phyloP scores from a whole-genome alignment of 2,113 vertebrate species.

The Elanus axillaris region DNA sequence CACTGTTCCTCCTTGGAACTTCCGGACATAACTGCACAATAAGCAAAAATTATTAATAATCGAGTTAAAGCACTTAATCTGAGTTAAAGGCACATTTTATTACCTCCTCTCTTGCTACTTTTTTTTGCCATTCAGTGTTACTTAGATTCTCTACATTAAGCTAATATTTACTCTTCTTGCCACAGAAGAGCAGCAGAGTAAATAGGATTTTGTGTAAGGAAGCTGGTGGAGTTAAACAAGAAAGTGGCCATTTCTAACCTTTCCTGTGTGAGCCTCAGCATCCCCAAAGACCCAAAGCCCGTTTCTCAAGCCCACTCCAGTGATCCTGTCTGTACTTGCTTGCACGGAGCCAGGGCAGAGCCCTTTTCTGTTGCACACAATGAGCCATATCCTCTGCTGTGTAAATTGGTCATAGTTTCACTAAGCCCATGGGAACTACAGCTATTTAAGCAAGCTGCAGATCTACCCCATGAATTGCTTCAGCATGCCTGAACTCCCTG shows the following conservation, averaged over 20 bases:
- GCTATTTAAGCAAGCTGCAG: background rate
- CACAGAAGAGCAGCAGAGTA: constrained; percentile 53
- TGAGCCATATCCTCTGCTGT: background rate
- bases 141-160: constrained; percentile 56
- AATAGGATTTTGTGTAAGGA: constrained; percentile 44
- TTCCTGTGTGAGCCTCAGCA: background rate
- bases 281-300: background rate
- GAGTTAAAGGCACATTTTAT: background rate
- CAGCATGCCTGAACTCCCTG: background rate
- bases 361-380: background rate
- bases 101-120: background rate
- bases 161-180: constrained; percentile 60
- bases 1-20: background rate
- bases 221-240: constrained; percentile 49
- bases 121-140: background rate
- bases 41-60: background rate
- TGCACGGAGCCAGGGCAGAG: background rate
- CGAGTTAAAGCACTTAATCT: background rate
- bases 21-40: background rate
- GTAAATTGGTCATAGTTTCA: background rate
- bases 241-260: constrained; percentile 31
- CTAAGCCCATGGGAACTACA: background rate
- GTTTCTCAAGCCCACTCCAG: background rate
- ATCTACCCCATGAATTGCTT: constrained; percentile 2
- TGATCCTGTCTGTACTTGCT: background rate